Base-by-base conservation (phyloP, 2,888 invertebrate species). In the Drosophila koepferae region DNA sequence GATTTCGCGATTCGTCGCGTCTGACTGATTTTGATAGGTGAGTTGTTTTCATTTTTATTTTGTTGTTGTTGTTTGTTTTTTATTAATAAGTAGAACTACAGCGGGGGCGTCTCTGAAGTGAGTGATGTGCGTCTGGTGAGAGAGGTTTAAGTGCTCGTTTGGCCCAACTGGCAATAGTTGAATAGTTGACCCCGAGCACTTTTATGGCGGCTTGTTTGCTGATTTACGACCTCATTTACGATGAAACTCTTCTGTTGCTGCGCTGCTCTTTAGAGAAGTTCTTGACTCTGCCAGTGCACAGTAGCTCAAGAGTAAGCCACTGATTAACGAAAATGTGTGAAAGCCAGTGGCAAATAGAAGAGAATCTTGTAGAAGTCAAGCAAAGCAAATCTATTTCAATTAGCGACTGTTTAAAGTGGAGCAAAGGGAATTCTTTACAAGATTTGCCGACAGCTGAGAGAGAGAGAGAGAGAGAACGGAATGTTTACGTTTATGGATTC, bases 1-100 rank as follows among this genome's bases (percentile, higher is more conserved):
- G 99, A 86, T 99, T 99, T 94, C 95, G 99, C 88, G 99, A 99
- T 94, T 98, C 99, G 74, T 98, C 98, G 78, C 96, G 99, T 92
- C 96, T 99, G 92, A 97, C 97, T 82, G 98, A 98, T 94, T 97
- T 98, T 92, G 98, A 98, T 94, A 96, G 97, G 97, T 97, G 85
- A 93, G 93, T 82, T 40, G 8, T 48, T 48, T 34, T 23, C 6
- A 10, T 12, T 31, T 18, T 28, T 38, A 7, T 48, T 3, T 38
- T 41, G n/a, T 28, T 7, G 0, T 18, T 43, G 1, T 6, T 20
- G 12, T 44, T 12, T 1, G 12, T 34, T 36, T 34, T 20, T 49
- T 60, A 68, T 58, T 54, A 38, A 54, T 41, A 70, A 65, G 43
- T 18, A 14, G 18, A 14, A 41, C 55, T 56, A 44, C 5, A 6